Evolutionary conservation across 2,113 vertebrate genomes (phyloP).

Genomic region (Varanus komodoensis): DNA sequence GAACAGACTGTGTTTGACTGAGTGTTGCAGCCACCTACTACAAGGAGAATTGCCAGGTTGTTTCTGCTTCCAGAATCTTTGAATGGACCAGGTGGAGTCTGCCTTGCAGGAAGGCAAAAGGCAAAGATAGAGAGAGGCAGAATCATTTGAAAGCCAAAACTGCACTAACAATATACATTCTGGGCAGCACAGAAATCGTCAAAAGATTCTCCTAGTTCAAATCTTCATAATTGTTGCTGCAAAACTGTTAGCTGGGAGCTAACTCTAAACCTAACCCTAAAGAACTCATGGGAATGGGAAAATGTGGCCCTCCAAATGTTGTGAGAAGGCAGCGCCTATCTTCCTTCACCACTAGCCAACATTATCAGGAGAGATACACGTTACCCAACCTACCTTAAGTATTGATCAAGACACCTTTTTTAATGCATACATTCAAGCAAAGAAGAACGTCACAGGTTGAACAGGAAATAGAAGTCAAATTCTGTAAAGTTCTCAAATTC

Average conservation of each 20-base stretch:
- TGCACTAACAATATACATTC: constrained; percentile 4
- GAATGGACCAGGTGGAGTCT: constrained; percentile 40
- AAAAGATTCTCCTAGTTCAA: background rate
- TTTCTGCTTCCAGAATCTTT: constrained; percentile 21
- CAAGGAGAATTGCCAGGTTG: constrained; percentile 9
- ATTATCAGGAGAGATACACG: too few species aligned
- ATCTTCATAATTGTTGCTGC: constrained; percentile 7
- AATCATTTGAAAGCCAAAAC: constrained; percentile 40
- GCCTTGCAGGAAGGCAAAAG: constrained; percentile 4
- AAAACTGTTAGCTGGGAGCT: constrained; percentile 30
- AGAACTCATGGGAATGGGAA: background rate
- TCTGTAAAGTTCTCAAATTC: background rate
- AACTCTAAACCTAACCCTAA: background rate
- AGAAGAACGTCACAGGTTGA: background rate
- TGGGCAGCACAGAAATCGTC: constrained; percentile 37
- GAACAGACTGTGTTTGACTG: constrained; percentile 7
- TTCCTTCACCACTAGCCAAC: too few species aligned
- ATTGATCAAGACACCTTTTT: background rate
- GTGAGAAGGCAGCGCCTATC: too few species aligned
- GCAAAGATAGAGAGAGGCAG: background rate
- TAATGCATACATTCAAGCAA: background rate
- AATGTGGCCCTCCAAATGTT: too few species aligned
- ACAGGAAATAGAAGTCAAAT: constrained; percentile 36
- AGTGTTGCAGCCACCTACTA: background rate
- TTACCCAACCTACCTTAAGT: background rate